These are phyloP conservation scores for Oreochromis tanganicae DNA, from an alignment of 2,113 vertebrate genomes.

Conservation along the genomic window DNA sequence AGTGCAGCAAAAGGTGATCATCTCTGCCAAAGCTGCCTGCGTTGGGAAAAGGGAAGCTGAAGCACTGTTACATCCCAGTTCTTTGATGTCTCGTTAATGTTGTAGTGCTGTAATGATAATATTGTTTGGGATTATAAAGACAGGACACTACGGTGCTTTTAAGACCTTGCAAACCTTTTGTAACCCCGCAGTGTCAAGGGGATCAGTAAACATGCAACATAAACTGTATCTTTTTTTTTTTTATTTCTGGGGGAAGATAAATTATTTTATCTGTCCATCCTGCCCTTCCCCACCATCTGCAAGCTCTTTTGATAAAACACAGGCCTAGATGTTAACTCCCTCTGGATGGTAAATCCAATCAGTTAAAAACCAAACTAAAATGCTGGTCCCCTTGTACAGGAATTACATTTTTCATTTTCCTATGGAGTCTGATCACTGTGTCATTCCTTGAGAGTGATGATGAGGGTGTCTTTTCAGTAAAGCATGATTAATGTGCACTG, in stretches of 20 bases:
- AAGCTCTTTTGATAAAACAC: not conserved
- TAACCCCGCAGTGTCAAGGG: not conserved
- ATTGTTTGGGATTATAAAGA: not conserved
- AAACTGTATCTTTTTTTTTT: not conserved
- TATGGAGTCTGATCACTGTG: not conserved
- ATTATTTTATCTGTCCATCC: not conserved
- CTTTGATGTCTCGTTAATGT: not conserved
- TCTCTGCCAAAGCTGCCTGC: not conserved
- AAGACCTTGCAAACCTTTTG: not conserved
- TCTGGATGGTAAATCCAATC: not conserved
- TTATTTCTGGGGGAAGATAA: not conserved
- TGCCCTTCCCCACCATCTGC: not conserved
- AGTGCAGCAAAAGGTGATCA: not conserved
- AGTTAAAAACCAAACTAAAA: not conserved
- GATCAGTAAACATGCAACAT: not conserved
- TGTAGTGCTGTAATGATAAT: not conserved
- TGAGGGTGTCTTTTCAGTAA: slow-evolving; percentile 48
- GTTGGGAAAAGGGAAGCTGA: not conserved
- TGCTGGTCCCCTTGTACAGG: not conserved
- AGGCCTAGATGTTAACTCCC: not conserved
- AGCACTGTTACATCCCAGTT: not conserved
- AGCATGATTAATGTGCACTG: slow-evolving; percentile 60
- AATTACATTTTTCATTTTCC: slow-evolving; percentile 26
- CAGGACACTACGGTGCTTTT: not conserved
- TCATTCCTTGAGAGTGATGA: not conserved